These are phyloP conservation scores for Psilopsiagon aurifrons DNA, from an alignment of 2,113 vertebrate genomes.

Conservation along the genomic window DNA sequence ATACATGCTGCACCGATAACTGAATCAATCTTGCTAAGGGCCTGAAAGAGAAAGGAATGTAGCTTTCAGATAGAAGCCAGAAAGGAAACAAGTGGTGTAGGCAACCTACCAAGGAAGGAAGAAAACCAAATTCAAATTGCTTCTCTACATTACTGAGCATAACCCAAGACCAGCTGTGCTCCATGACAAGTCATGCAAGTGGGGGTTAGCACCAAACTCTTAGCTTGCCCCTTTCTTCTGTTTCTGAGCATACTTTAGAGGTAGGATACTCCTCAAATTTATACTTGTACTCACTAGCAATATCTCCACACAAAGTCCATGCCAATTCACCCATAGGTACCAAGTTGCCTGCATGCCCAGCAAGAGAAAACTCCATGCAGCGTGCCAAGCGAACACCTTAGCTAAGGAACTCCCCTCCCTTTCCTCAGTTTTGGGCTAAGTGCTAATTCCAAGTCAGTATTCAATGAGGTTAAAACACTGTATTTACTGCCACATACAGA, in stretches of 20 bases:
- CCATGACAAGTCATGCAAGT: slow-evolving; percentile 20
- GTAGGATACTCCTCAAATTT: background rate
- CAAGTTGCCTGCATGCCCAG: background rate
- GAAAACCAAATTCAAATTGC: slow-evolving; percentile 50
- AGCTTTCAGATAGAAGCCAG: slow-evolving; percentile 37
- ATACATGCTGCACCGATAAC: slow-evolving; percentile 10
- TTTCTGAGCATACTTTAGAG: background rate
- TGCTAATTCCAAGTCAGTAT: background rate
- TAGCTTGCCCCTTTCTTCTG: background rate
- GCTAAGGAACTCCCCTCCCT: background rate
- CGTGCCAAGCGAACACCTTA: background rate
- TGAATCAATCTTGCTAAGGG: slow-evolving; percentile 34
- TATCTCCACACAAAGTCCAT: background rate
- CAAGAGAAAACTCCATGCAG: fast-evolving
- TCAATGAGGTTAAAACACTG: background rate
- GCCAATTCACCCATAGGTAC: background rate
- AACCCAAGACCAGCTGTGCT: slow-evolving; percentile 17
- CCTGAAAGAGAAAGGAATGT: slow-evolving; percentile 49
- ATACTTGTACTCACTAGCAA: background rate
- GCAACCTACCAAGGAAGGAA: slow-evolving; percentile 55
- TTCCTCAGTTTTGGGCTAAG: background rate
- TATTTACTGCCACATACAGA: background rate
- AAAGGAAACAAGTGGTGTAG: slow-evolving; percentile 57
- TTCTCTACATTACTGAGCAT: background rate
- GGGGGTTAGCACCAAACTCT: background rate